phyloP scores from a whole-genome alignment of 2,113 vertebrate genomes.

The Echinops telfairi region DNA sequence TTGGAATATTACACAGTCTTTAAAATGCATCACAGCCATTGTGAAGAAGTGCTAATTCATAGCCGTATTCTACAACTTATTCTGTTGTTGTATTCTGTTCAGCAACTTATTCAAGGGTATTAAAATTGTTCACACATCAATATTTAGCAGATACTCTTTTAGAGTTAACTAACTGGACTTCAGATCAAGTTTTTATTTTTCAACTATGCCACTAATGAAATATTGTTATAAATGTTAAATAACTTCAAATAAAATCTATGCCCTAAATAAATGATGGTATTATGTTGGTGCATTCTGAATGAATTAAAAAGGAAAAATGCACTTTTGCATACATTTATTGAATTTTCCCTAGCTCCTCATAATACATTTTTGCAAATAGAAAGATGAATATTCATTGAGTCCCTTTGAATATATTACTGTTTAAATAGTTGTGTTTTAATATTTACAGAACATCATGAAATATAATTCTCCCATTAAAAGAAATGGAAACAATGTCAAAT shows the following conservation, averaged over 20 bases:
- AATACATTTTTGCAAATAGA: constrained; percentile 74
- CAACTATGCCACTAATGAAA: constrained; percentile 77
- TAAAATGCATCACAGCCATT: constrained; percentile 59
- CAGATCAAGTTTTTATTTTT: constrained; percentile 74
- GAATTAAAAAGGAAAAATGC: constrained; percentile 74
- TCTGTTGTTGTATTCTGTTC: too few relatives aligned
- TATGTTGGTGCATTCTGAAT: constrained; percentile 61
- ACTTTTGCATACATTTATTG: constrained; percentile 70
- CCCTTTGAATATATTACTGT: constrained; percentile 75
- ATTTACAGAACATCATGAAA: constrained; percentile 80
- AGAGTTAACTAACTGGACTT: constrained; percentile 78
- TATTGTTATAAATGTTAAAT: constrained; percentile 80
- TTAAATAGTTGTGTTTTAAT: constrained; percentile 78
- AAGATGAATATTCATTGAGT: constrained; percentile 82
- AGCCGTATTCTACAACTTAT: constrained; percentile 50
- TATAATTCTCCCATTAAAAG: constrained; percentile 76
- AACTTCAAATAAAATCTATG: constrained; percentile 76
- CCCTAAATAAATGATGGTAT: constrained; percentile 77
- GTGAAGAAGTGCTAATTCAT: constrained; percentile 67
- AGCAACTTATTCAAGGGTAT: constrained; percentile 75
- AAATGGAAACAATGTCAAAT: constrained; percentile 71
- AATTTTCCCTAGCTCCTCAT: constrained; percentile 76
- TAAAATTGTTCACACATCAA: constrained; percentile 64
- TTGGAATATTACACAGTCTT: constrained; percentile 53
- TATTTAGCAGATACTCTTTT: constrained; percentile 73